Conservation (phyloP, 2,113 vertebrate genomes). For the Etheostoma cragini region DNA sequence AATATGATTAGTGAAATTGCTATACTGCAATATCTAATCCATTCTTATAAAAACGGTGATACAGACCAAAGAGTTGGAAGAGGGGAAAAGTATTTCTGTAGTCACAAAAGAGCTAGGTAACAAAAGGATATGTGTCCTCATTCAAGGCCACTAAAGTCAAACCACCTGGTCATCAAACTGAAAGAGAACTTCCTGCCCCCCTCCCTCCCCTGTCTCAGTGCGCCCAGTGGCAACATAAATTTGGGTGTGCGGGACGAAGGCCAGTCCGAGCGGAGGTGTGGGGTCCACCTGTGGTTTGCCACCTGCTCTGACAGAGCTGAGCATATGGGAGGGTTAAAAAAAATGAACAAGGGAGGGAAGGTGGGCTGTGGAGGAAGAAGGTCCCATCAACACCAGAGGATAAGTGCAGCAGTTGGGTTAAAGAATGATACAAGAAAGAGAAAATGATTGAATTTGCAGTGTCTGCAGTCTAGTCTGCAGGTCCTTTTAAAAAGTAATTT, state of each 20-base stretch:
- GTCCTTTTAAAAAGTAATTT: background rate
- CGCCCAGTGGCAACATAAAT: constrained; percentile 31
- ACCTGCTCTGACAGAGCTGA: constrained; percentile 71
- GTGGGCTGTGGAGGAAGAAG: background rate
- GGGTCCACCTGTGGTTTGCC: constrained; percentile 67
- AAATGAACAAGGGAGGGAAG: constrained; percentile 37
- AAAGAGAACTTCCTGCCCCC: constrained; percentile 45
- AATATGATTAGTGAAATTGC: constrained; percentile 68
- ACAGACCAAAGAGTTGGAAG: constrained; percentile 35
- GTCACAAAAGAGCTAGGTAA: constrained; percentile 24
- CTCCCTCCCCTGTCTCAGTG: background rate
- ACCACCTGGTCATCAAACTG: constrained; percentile 21
- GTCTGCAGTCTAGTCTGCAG: constrained; percentile 7
- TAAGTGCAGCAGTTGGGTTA: background rate
- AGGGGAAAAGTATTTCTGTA: constrained; percentile 18
- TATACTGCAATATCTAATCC: constrained; percentile 40
- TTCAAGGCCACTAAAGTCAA: constrained; percentile 46
- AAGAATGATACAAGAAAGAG: background rate
- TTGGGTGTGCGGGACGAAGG: constrained; percentile 32
- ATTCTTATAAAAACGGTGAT: constrained; percentile 23
- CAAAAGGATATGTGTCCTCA: constrained; percentile 26
- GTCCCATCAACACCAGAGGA: background rate
- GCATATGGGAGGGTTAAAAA: constrained; percentile 73
- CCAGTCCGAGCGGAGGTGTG: constrained; percentile 56
- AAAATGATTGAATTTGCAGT: constrained; percentile 10